These are phyloP conservation scores for Idris sp. DNA, from an alignment of 1,140 invertebrate genomes.

Conservation along the genomic window DNA sequence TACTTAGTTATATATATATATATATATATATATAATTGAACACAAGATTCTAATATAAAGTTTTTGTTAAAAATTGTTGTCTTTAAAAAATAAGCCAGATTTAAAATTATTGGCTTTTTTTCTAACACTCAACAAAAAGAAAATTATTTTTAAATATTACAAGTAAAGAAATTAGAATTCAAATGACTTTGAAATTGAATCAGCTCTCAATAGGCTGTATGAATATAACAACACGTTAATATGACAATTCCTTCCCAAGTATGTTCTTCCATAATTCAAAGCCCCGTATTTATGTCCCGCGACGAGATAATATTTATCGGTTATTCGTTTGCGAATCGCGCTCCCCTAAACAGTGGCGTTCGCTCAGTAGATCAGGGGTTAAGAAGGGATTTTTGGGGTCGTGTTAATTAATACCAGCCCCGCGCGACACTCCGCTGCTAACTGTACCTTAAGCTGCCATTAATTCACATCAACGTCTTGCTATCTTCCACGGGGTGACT, in stretches of 20 bases:
- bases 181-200: too few relatives aligned
- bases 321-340: conserved; percentile 47
- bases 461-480: conserved; percentile 79
- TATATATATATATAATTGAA: too few relatives aligned
- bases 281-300: conserved; percentile 41
- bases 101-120: too few relatives aligned
- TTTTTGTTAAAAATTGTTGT: too few relatives aligned
- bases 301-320: conserved; percentile 57
- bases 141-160: too few relatives aligned
- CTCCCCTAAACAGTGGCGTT: conserved; percentile 32
- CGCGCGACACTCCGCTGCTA: conserved; percentile 40
- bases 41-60: too few relatives aligned
- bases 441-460: conserved; percentile 74
- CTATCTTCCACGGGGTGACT: conserved; percentile 72
- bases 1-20: too few relatives aligned
- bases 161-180: too few relatives aligned
- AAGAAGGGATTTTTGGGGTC: conserved; percentile 73
- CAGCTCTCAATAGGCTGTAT: too few relatives aligned
- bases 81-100: too few relatives aligned
- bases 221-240: too few relatives aligned
- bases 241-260: conserved; percentile 25
- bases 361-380: conserved; percentile 65
- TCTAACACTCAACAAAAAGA: too few relatives aligned
- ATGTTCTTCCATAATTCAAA: conserved; percentile 45
- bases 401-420: conserved; percentile 70